A percentile compares a stretch with the other conserved stretches of the same genome.
phyloP scores from a whole-genome alignment of 2,888 invertebrate species.

The Pollenia angustigena region DNA sequence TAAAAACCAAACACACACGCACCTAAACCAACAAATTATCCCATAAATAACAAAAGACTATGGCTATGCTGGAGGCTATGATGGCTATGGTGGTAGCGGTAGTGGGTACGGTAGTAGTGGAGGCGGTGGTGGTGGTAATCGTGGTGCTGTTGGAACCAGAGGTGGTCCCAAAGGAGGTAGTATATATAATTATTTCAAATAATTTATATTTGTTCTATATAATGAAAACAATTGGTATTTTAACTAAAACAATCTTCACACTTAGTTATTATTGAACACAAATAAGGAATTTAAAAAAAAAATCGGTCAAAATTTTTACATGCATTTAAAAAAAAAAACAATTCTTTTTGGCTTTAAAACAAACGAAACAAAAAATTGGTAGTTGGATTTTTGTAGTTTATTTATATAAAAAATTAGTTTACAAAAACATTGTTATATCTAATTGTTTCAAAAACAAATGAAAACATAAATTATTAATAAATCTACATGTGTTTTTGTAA shows the following conservation, averaged over 20 bases:
- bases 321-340: slow-evolving; percentile 16
- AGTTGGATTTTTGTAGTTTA: slow-evolving; percentile 59
- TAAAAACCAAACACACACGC: slow-evolving; percentile 41
- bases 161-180: slow-evolving; percentile 90
- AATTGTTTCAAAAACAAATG: not conserved
- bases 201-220: slow-evolving; percentile 56
- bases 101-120: slow-evolving; percentile 93
- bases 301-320: slow-evolving; percentile 69
- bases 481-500: slow-evolving; percentile 33
- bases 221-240: slow-evolving; percentile 60
- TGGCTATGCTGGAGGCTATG: slow-evolving; percentile 83
- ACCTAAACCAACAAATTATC: slow-evolving; percentile 50
- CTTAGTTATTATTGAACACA: not conserved
- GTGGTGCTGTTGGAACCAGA: slow-evolving; percentile 91
- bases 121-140: slow-evolving; percentile 91
- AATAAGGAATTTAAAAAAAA: slow-evolving; percentile 35
- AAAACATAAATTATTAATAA: not conserved
- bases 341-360: slow-evolving; percentile 62
- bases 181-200: slow-evolving; percentile 67
- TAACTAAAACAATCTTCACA: slow-evolving; percentile 28
- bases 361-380: slow-evolving; percentile 50
- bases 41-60: slow-evolving; percentile 86
- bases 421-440: slow-evolving; percentile 24
- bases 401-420: slow-evolving; percentile 69
- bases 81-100: slow-evolving; percentile 93